Evolutionary conservation across 1,140 invertebrate species (phyloP), one percentile per base, ranked within the genome.

Genomic region (Procambarus virginalis): DNA sequence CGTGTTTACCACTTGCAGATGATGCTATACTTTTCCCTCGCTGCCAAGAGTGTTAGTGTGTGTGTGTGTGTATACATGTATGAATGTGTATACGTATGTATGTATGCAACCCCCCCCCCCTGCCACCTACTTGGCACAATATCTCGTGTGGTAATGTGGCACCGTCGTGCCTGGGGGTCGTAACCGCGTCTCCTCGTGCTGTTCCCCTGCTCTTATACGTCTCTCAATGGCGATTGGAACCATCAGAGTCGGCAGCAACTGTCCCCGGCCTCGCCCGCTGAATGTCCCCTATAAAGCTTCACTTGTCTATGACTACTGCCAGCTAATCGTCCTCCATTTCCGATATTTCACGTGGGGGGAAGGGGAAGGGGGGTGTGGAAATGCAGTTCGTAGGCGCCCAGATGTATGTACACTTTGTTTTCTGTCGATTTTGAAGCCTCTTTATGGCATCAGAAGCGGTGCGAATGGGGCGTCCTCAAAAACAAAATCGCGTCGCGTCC

Each of bases 251-350:
- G 73, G 49, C 51, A 10, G 46, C 64, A 34, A 84, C 49, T 49
- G 76, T 22, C 46, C 20, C 76, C 46, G n/a, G 79, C 20, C 51
- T 17, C 83, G 64, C 4, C 17, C 45, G 64, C 49, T 12, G 14
- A 4, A 76, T 60, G 75, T 49, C 51, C n/a, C 73, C 34, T 45
- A 68, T 78, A 86, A 86, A 86, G 17, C 48, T 46, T 22, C 48
- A 14, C 75, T 78, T 22, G 20, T 58, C 49, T 48, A 76, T 22
- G 84, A 60, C 84, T 49, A 46, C 75, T 34, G n/a, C 51, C 14
- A 49, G 75, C 84, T 86, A 86, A 86, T 86, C 84, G 84, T 51
- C 84, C 78, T 86, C 58, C 75, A 51, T 84, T 86, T 86, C 84
- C 51, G 84, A 86, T 86, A 86, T 76, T 76, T 55, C 51, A 8